Evolutionary conservation across 2,113 vertebrate species (phyloP).

Genomic region (Mesoclemmys tuberculata): DNA sequence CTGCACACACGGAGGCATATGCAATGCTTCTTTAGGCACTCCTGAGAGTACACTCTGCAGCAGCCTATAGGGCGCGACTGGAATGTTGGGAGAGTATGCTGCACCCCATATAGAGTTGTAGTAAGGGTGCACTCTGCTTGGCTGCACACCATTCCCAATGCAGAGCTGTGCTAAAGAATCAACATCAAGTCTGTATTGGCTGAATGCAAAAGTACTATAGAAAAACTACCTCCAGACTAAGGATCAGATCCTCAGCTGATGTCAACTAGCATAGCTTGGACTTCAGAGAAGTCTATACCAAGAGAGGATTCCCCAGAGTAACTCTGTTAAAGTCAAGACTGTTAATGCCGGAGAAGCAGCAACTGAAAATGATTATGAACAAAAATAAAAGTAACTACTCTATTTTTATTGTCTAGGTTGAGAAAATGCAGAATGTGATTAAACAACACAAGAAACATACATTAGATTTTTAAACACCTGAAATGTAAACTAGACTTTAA

Average conservation of each 20-base stretch:
- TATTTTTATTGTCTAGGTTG: neutral
- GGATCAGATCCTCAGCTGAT: neutral
- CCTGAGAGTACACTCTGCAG: fast-evolving
- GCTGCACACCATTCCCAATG: fast-evolving
- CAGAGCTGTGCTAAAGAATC: neutral
- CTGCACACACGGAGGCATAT: neutral
- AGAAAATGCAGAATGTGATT: neutral
- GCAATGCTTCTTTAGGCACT: neutral
- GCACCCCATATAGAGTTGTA: too few relatives aligned
- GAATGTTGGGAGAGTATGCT: too few relatives aligned
- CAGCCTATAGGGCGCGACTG: neutral
- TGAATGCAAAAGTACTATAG: neutral
- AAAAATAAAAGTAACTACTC: too few relatives aligned
- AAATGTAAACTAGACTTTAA: neutral
- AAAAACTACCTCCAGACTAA: neutral
- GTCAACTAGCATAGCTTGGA: fast-evolving
- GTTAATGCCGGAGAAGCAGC: too few relatives aligned
- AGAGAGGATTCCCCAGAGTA: fast-evolving
- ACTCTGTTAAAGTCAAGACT: neutral
- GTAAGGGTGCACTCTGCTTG: neutral
- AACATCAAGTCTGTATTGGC: neutral
- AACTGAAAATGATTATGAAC: too few relatives aligned
- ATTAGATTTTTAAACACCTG: neutral
- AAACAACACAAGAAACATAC: neutral
- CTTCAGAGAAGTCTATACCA: fast-evolving